Evolutionary conservation across 2,888 invertebrate species (phyloP).

Genomic region (Amorpha juglandis): DNA sequence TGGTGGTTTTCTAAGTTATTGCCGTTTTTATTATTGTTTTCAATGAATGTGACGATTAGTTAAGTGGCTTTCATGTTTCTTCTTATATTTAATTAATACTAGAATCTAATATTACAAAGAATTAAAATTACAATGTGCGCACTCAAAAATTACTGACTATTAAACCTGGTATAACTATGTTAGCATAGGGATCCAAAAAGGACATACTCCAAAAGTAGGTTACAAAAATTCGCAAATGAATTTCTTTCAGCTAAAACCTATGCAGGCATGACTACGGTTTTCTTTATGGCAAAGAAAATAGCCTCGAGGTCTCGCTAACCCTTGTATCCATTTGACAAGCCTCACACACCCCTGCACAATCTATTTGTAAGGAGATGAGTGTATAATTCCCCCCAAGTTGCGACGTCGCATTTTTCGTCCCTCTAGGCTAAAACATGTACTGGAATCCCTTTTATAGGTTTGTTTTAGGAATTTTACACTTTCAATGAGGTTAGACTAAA

Average conservation of each 20-base stretch:
- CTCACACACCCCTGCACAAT: slow-evolving; percentile 64
- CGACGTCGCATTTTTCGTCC: slow-evolving; percentile 67
- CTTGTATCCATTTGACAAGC: slow-evolving; percentile 69
- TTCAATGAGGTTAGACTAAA: neutral
- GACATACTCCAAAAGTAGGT: neutral
- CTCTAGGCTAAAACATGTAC: slow-evolving; percentile 49
- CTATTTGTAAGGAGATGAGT: slow-evolving; percentile 78
- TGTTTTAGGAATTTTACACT: slow-evolving; percentile 10
- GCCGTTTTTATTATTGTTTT: slow-evolving; percentile 3
- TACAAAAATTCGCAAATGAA: neutral
- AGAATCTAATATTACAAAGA: neutral
- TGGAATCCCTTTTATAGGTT: slow-evolving; percentile 25
- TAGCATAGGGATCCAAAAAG: neutral
- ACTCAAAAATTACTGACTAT: too few species aligned
- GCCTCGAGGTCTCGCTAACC: slow-evolving; percentile 55
- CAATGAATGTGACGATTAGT: neutral
- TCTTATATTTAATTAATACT: too few species aligned
- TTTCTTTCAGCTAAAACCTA: neutral
- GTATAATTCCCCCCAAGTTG: slow-evolving; percentile 72
- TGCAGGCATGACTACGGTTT: slow-evolving; percentile 44
- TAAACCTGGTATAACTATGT: neutral
- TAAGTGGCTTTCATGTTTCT: too few species aligned
- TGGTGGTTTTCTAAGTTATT: neutral
- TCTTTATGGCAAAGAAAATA: slow-evolving; percentile 45
- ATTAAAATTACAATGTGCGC: neutral